Percentiles rank a stretch among this genome's conserved stretches.
phyloP scores from a whole-genome alignment of 1,140 invertebrate genomes.

The Mizuhopecten yessoensis region DNA sequence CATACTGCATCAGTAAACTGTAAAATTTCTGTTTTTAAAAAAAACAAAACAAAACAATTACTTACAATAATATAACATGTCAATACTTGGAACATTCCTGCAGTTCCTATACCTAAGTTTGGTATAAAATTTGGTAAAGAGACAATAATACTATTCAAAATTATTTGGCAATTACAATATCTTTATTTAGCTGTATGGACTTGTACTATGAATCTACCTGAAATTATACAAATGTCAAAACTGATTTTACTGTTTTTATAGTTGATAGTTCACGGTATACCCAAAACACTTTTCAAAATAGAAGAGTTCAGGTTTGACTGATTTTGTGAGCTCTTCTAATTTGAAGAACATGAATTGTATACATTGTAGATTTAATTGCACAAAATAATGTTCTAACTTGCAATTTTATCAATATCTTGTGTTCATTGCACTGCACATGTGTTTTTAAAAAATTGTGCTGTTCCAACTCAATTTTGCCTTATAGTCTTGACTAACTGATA shows the following conservation, averaged over 20 bases:
- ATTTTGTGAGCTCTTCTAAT: no score
- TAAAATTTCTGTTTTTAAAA: neutral
- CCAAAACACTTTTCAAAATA: neutral
- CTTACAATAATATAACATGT: no score
- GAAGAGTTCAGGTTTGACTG: neutral
- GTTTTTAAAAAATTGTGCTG: no score
- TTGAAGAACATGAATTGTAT: neutral
- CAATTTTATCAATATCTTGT: neutral
- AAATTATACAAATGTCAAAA: neutral
- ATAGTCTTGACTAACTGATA: no score
- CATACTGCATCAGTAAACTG: neutral
- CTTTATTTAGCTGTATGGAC: neutral
- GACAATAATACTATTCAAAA: neutral
- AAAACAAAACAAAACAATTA: neutral
- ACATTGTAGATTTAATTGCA: neutral
- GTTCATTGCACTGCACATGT: neutral
- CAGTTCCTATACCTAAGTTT: no score
- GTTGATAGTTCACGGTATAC: neutral
- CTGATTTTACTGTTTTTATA: neutral
- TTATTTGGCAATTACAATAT: neutral
- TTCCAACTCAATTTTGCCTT: no score
- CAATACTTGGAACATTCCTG: no score
- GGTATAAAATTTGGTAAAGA: no score
- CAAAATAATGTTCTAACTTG: neutral
- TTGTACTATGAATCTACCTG: neutral